phyloP scores from a whole-genome alignment of 2,113 vertebrate species.

The Hippocampus barbouri region DNA sequence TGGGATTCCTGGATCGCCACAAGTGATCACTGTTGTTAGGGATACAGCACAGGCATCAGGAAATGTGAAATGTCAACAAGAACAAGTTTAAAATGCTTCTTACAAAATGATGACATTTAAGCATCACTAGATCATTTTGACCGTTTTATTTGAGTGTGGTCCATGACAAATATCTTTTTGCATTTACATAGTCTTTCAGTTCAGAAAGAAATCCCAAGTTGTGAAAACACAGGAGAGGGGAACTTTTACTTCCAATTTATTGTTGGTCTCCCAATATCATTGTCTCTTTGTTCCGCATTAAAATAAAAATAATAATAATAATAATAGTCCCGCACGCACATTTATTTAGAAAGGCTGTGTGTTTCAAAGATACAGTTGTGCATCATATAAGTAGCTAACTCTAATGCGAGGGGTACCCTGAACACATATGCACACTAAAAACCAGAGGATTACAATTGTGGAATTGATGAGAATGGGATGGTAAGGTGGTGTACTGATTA shows the following conservation, averaged over 20 bases:
- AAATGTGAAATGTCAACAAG: slow-evolving; percentile 1
- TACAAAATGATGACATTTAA: not conserved
- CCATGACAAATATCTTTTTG: not conserved
- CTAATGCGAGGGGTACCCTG: not conserved
- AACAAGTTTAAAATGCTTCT: not conserved
- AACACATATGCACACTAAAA: not conserved
- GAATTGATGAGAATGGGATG: not conserved
- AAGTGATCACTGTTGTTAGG: slow-evolving; percentile 83
- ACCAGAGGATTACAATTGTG: not conserved
- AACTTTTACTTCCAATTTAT: slow-evolving; percentile 4
- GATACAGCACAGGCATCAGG: slow-evolving; percentile 20
- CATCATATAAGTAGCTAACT: not conserved
- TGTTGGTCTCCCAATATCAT: slow-evolving; percentile 2
- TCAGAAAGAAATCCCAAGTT: not conserved
- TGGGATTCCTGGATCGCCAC: slow-evolving; percentile 89
- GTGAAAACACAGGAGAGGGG: slow-evolving; percentile 3
- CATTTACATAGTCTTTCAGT: not conserved
- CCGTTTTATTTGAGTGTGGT: not conserved
- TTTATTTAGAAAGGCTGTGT: slow-evolving; percentile 10
- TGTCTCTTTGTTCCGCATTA: slow-evolving; percentile 5
- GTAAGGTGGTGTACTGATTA: too few relatives aligned
- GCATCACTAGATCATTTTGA: not conserved
- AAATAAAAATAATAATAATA: not conserved
- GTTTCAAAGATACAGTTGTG: slow-evolving; percentile 10
- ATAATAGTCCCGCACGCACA: slow-evolving; percentile 2